Conservation (phyloP, 2,888 invertebrate genomes). For the Hypomecis punctinalis region DNA sequence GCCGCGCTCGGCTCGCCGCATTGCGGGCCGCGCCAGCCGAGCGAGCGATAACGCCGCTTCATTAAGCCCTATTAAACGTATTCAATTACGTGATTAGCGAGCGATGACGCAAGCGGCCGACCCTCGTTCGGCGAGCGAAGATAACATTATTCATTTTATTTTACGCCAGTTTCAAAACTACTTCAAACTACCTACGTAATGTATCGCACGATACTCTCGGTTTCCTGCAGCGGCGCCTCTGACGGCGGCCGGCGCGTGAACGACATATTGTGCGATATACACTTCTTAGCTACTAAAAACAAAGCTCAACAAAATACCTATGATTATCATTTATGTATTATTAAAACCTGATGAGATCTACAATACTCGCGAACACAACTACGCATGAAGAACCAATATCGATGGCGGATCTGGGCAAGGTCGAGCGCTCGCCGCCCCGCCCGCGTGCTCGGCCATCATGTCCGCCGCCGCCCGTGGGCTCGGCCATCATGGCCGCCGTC, state of each 20-base stretch:
- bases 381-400: too few relatives aligned
- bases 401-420: too few relatives aligned
- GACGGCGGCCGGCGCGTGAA: too few relatives aligned
- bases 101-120: constrained; percentile 41
- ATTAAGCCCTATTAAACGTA: not conserved
- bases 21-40: not conserved
- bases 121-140: constrained; percentile 11
- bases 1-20: not conserved
- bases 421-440: not conserved
- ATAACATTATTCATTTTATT: not conserved
- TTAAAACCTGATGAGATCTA: too few relatives aligned
- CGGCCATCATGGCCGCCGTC: not conserved
- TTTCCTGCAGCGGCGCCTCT: too few relatives aligned
- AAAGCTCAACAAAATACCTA: too few relatives aligned
- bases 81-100: constrained; percentile 15
- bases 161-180: not conserved
- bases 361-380: too few relatives aligned
- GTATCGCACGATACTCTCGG: too few relatives aligned
- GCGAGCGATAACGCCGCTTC: not conserved
- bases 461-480: too few relatives aligned
- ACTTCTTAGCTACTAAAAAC: too few relatives aligned
- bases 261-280: too few relatives aligned
- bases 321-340: too few relatives aligned
- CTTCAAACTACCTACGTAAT: not conserved
- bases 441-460: not conserved